Conservation (phyloP, 2,113 vertebrate species). For the Cricetomys ansorgei region DNA sequence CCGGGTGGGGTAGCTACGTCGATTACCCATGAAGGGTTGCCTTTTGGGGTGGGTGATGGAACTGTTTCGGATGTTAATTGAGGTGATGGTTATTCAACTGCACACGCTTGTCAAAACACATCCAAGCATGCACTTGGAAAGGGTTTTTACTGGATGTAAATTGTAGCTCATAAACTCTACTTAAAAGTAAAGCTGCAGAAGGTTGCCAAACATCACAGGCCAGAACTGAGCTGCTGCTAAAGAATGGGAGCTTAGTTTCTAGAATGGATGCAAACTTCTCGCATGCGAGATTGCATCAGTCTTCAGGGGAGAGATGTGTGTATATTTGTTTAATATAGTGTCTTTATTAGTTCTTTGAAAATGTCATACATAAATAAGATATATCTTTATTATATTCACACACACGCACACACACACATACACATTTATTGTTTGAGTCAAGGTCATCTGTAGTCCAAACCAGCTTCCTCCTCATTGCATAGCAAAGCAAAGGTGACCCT, state of each 20-base stretch:
- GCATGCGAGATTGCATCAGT: background rate
- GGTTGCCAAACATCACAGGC: background rate
- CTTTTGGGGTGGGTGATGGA: background rate
- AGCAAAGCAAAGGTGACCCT: background rate
- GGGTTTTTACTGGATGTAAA: slow-evolving; percentile 28
- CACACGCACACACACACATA: background rate
- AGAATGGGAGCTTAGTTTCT: background rate
- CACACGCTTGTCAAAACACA: slow-evolving; percentile 1
- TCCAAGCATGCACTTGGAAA: background rate
- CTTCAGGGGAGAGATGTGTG: background rate
- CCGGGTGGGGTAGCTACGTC: too few species aligned
- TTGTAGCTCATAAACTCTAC: slow-evolving; percentile 19
- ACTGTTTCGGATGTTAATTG: background rate
- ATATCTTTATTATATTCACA: background rate
- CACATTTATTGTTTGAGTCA: background rate
- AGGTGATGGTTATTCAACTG: background rate
- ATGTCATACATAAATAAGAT: background rate
- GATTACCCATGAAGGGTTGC: background rate
- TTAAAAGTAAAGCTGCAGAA: background rate
- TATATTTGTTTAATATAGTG: background rate
- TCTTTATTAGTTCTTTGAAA: background rate
- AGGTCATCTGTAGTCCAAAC: background rate
- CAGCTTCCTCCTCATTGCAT: background rate
- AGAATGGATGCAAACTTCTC: background rate
- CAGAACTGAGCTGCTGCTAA: background rate